Conservation (phyloP, 2,888 invertebrate species). For the Hirudinaria manillensis region DNA sequence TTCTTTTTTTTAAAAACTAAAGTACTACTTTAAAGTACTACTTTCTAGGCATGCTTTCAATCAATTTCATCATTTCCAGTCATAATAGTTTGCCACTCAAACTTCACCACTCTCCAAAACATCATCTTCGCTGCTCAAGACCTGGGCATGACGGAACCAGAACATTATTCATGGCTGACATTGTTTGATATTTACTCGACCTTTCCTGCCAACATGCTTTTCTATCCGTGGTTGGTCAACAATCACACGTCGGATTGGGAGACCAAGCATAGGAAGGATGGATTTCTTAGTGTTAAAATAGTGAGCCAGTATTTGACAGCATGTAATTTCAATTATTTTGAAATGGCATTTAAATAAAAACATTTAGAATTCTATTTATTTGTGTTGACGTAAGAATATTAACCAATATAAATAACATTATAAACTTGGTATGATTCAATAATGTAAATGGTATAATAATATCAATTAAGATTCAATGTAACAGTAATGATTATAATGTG, state of each 20-base stretch:
- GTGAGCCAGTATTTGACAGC: background rate
- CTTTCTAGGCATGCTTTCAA: too few relatives aligned
- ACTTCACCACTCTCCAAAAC: constrained; percentile 1
- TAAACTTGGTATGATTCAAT: too few relatives aligned
- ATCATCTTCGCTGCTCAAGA: constrained; percentile 17
- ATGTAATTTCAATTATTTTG: too few relatives aligned
- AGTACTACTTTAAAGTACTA: too few relatives aligned
- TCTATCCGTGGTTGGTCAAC: constrained; percentile 10
- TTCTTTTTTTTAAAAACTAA: too few relatives aligned
- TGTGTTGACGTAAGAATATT: too few relatives aligned
- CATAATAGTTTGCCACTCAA: constrained; percentile 17
- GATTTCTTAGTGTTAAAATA: constrained; percentile 4
- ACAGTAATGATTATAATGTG: too few relatives aligned
- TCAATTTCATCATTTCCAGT: background rate
- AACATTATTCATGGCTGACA: constrained; percentile 14
- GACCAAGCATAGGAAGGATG: background rate
- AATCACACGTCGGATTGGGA: background rate
- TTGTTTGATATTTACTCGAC: constrained; percentile 4
- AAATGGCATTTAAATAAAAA: too few relatives aligned
- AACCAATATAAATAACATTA: too few relatives aligned
- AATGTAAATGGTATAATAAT: too few relatives aligned
- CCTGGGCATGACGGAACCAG: constrained; percentile 7
- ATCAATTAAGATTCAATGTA: too few relatives aligned
- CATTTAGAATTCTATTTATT: too few relatives aligned
- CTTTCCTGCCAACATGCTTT: constrained; percentile 3